Evolutionary conservation across 1,140 invertebrate genomes (phyloP), one percentile per base, ranked within the genome.

Genomic region (Aphelinus certus): DNA sequence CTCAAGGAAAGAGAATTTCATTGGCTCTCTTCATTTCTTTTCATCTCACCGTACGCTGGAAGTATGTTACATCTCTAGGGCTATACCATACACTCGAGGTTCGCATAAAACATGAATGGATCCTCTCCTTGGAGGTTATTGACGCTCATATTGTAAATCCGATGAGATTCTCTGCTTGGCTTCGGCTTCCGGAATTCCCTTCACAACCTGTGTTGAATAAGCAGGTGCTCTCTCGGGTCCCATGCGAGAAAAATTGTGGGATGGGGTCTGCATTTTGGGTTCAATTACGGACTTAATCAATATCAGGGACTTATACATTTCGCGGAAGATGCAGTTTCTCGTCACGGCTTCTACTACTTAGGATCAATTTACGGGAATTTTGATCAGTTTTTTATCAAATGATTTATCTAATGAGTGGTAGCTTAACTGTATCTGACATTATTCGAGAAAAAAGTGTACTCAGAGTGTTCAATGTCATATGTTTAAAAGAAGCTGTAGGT

Each of bases 131-230:
- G 2, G 67, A 67, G 55, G 72, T 73, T 73, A 73, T 73, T 68
- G 48, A 73, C 64, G 72, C 64, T 53, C 51, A 6, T 53, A 48
- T 57, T 3, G 9, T 57, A 49, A 26, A n/a, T 9, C 56, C 55
- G 1, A 48, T 46, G 63, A 66, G 63, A 73, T 66, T 49, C 48
- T 61, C 57, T 62, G 45, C 26, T 3, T 7, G 7, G 26, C 7
- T 26, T 45, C 7, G 42, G 72, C 73, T 75, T 75, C 66, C 66
- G 65, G 73, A 75, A 75, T 73, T 48, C 65, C 26, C 57, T 43
- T 26, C 55, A 55, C 4, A 2, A 49, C 58, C 51, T 62, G 61
- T 53, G 61, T 56, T 70, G 26, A 26, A 26, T 26, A 70, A 64
- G 49, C 61, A 70, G 73, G 66, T 64, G 73, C 45, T 5, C 57